Conservation (phyloP, 2,888 invertebrate genomes). For the Drosophila testacea region DNA sequence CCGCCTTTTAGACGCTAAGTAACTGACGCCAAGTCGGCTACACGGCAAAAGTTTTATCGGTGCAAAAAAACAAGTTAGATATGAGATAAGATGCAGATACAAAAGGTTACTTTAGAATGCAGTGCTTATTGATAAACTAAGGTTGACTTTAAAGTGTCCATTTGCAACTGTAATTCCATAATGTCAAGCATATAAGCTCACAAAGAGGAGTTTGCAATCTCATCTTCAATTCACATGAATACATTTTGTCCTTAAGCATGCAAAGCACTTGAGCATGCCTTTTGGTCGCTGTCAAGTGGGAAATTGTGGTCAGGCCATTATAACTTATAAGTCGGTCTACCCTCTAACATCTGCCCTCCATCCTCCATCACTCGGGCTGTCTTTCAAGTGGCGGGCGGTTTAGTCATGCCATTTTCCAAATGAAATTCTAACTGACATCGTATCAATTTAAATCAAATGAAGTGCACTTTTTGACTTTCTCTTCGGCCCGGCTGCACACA, state of each 20-base stretch:
- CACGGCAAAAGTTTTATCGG: slow-evolving; percentile 31
- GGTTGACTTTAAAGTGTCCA: slow-evolving; percentile 35
- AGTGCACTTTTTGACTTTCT: slow-evolving; percentile 67
- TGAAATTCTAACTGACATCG: slow-evolving; percentile 73
- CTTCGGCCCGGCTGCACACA: slow-evolving; percentile 43
- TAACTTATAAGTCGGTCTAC: slow-evolving; percentile 64
- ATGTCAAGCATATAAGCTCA: slow-evolving; percentile 47
- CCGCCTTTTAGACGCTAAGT: slow-evolving; percentile 48
- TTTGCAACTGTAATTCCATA: slow-evolving; percentile 61
- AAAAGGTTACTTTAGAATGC: slow-evolving; percentile 4
- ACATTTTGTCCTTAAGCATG: slow-evolving; percentile 68
- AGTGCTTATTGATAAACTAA: slow-evolving; percentile 49
- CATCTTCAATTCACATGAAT: slow-evolving; percentile 68
- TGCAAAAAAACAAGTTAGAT: slow-evolving; percentile 28
- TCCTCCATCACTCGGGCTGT: neutral
- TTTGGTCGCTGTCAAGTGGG: slow-evolving; percentile 74
- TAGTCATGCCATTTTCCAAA: slow-evolving; percentile 69
- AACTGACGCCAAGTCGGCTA: slow-evolving; percentile 49
- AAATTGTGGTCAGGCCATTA: slow-evolving; percentile 80
- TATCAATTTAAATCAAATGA: slow-evolving; percentile 81
- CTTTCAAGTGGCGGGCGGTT: slow-evolving; percentile 57
- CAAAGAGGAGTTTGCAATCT: slow-evolving; percentile 36
- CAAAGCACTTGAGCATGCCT: slow-evolving; percentile 78
- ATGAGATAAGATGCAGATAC: slow-evolving; percentile 18
- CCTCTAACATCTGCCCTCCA: neutral